These are phyloP conservation scores for Drosophila pseudoananassae DNA, from an alignment of 1,140 invertebrate genomes.

Conservation along the genomic window DNA sequence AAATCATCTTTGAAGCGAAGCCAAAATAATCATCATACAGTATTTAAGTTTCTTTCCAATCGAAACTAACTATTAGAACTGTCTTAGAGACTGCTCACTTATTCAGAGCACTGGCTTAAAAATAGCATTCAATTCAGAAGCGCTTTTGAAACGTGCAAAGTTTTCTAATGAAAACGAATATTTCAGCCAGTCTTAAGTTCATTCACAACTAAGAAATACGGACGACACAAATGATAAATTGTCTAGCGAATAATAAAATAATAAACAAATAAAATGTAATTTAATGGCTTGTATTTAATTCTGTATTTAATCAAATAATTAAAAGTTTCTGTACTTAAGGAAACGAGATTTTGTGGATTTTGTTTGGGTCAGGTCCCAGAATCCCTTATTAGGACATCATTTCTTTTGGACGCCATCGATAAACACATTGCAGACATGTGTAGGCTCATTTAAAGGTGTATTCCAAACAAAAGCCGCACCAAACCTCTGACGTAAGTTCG, in stretches of 20 bases:
- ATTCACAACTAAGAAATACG: constrained; percentile 42
- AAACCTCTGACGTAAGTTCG: constrained; percentile 58
- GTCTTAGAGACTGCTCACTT: constrained; percentile 12
- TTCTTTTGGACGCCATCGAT: neutral
- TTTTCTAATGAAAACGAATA: constrained; percentile 36
- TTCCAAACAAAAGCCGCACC: constrained; percentile 20
- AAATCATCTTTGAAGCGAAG: neutral
- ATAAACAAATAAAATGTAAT: neutral
- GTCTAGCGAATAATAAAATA: neutral
- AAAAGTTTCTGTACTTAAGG: too few species aligned
- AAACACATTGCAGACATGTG: constrained; percentile 16
- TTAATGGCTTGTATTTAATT: neutral
- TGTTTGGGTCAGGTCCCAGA: too few species aligned
- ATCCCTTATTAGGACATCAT: neutral
- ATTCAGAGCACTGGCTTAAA: constrained; percentile 3
- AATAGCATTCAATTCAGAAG: constrained; percentile 9
- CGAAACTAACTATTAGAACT: neutral
- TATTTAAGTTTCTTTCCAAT: neutral
- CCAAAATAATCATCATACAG: neutral
- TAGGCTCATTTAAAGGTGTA: neutral
- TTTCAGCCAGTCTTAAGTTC: constrained; percentile 36
- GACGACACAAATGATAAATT: neutral
- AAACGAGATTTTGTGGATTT: too few species aligned
- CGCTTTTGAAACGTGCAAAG: constrained; percentile 37
- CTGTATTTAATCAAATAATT: too few species aligned